Evolutionary conservation across 1,140 invertebrate genomes (phyloP).

Genomic region (Meteorus sp.): DNA sequence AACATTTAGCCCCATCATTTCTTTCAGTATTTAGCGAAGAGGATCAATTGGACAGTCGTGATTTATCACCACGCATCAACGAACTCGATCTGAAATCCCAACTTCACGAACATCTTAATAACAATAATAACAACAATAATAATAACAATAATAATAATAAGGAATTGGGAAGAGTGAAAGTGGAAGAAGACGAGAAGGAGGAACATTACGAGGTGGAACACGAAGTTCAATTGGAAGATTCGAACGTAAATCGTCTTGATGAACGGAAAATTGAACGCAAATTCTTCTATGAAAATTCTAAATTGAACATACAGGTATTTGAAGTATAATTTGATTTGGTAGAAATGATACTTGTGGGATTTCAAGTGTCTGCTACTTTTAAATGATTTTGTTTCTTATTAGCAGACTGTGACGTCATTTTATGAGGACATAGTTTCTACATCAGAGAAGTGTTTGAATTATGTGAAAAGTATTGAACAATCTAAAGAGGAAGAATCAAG

Average conservation of each 20-base stretch:
- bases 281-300: slow-evolving; percentile 64
- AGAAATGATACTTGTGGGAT: slow-evolving; percentile 1
- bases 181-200: neutral
- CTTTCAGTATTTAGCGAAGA: slow-evolving; percentile 34
- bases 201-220: slow-evolving; percentile 43
- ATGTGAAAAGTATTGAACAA: slow-evolving; percentile 49
- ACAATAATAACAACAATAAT: slow-evolving; percentile 11
- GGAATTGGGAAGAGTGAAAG: slow-evolving; percentile 4
- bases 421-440: slow-evolving; percentile 47
- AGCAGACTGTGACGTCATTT: slow-evolving; percentile 48
- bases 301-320: slow-evolving; percentile 58
- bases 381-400: slow-evolving; percentile 13
- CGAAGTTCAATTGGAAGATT: slow-evolving; percentile 61
- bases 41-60: slow-evolving; percentile 11
- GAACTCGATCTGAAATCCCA: neutral
- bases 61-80: neutral
- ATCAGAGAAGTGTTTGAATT: slow-evolving; percentile 55
- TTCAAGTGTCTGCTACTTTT: no score
- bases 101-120: slow-evolving; percentile 4
- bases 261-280: slow-evolving; percentile 60
- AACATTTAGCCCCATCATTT: slow-evolving; percentile 52
- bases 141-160: slow-evolving; percentile 8
- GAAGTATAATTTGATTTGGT: neutral
- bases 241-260: slow-evolving; percentile 61
- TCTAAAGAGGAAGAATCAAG: slow-evolving; percentile 9